Evolutionary conservation across 2,113 vertebrate species (phyloP).

Genomic region (Eptesicus fuscus): DNA sequence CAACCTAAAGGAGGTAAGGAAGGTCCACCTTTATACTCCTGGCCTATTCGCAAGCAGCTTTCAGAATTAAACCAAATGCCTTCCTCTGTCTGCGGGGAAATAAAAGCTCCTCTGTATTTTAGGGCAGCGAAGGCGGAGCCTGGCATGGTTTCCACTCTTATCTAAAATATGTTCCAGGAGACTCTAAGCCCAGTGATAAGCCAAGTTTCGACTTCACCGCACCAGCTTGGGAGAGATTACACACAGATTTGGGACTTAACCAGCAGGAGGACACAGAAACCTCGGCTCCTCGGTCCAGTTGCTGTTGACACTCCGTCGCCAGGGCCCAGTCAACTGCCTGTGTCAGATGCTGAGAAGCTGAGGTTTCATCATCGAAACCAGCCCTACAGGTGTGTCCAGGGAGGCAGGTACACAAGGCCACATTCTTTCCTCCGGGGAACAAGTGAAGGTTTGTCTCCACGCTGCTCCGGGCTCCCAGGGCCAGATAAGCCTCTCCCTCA

Average conservation of each 20-base stretch:
- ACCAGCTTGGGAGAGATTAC: conserved; percentile 15
- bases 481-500: not conserved
- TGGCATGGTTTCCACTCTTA: conserved; percentile 25
- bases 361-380: conserved; percentile 77
- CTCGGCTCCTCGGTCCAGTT: not conserved
- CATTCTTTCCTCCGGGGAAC: conserved; percentile 28
- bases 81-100: conserved; percentile 23
- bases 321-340: not conserved
- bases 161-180: conserved; percentile 55
- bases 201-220: conserved; percentile 29
- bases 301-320: not conserved
- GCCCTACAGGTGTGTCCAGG: conserved; percentile 71
- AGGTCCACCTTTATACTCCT: not conserved
- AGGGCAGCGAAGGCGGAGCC: not conserved
- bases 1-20: not conserved
- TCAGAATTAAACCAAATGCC: conserved; percentile 46
- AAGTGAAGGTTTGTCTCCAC: conserved; percentile 47
- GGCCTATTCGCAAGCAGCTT: not conserved
- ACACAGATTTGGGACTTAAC: conserved; percentile 14
- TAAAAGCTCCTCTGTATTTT: not conserved
- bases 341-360: not conserved
- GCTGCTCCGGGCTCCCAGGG: not conserved
- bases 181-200: conserved; percentile 41
- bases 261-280: conserved; percentile 43
- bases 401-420: conserved; percentile 42